A percentile compares a stretch with the other conserved stretches of the same genome.
These are phyloP conservation scores for Pogonognathellus flavescens DNA, from an alignment of 1,140 invertebrate genomes.

Conservation along the genomic window DNA sequence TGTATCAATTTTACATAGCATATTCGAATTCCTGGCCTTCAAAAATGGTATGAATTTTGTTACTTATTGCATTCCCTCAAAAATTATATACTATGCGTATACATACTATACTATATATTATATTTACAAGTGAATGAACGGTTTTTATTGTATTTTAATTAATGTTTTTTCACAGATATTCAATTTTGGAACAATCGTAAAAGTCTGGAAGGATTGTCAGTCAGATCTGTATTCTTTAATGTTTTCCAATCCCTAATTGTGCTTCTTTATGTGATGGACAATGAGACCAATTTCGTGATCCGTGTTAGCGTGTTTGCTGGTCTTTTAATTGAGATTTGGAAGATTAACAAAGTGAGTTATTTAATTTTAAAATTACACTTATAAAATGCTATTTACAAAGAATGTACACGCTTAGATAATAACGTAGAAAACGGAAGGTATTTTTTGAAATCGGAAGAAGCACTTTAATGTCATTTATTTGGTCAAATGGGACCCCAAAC, in stretches of 20 bases:
- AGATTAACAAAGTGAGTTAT: slow-evolving; percentile 94
- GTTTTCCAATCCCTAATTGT: slow-evolving; percentile 97
- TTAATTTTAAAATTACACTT: too few species aligned
- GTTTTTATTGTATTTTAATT: slow-evolving; percentile 27
- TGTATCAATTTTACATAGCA: slow-evolving; percentile 95
- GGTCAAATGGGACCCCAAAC: too few species aligned
- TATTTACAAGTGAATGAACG: background rate
- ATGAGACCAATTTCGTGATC: slow-evolving; percentile 97
- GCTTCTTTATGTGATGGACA: slow-evolving; percentile 95
- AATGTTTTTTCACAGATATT: slow-evolving; percentile 81
- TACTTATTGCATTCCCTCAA: background rate
- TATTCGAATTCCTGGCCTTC: slow-evolving; percentile 98
- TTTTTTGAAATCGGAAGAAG: too few species aligned
- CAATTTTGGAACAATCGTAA: slow-evolving; percentile 99
- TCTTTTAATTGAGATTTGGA: slow-evolving; percentile 98
- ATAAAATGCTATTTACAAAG: too few species aligned
- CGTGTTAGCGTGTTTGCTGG: slow-evolving; percentile 93
- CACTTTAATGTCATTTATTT: background rate
- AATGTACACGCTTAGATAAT: too few species aligned
- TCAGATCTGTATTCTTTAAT: slow-evolving; percentile 98
- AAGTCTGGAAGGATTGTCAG: slow-evolving; percentile 96
- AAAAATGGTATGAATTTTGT: slow-evolving; percentile 86
- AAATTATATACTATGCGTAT: too few species aligned
- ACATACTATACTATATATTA: too few species aligned
- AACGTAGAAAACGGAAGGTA: too few species aligned